phyloP scores from a whole-genome alignment of 2,888 invertebrate genomes.

The Ectropis crepuscularia region DNA sequence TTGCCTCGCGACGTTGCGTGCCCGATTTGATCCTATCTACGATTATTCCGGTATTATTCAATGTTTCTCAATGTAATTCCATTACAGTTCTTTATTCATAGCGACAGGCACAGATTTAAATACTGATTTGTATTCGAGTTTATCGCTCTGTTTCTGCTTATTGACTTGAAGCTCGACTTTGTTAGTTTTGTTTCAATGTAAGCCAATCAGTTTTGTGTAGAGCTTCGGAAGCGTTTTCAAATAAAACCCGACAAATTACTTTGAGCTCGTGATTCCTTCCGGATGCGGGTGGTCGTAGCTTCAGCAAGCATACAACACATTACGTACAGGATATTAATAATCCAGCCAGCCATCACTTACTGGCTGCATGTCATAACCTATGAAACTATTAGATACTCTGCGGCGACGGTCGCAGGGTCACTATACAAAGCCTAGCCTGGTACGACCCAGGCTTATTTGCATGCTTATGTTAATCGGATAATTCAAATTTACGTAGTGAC shows the following conservation, averaged over 20 bases:
- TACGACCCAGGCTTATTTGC: constrained; percentile 6
- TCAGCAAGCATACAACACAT: not conserved
- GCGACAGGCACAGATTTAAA: constrained; percentile 40
- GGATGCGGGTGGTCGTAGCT: not conserved
- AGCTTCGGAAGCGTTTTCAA: constrained; percentile 13
- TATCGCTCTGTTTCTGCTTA: constrained; percentile 24
- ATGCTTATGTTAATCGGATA: constrained; percentile 26
- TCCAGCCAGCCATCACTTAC: constrained; percentile 12
- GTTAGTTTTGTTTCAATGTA: constrained; percentile 13
- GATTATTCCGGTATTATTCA: constrained; percentile 75
- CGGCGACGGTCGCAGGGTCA: constrained; percentile 8
- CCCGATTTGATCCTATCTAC: constrained; percentile 72
- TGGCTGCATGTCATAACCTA: constrained; percentile 15
- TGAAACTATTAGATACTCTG: not conserved
- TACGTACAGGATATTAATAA: constrained; percentile 9
- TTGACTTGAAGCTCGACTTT: constrained; percentile 15
- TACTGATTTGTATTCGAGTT: constrained; percentile 33
- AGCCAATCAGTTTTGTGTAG: constrained; percentile 15
- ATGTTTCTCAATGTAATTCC: constrained; percentile 70
- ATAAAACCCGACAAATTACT: constrained; percentile 12
- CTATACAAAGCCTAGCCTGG: constrained; percentile 5
- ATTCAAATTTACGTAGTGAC: constrained; percentile 19
- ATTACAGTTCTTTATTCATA: constrained; percentile 61
- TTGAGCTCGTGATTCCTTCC: constrained; percentile 10
- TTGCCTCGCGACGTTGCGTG: constrained; percentile 78